Evolutionary conservation across 2,888 invertebrate genomes (phyloP).

Genomic region (Globia sparganii): DNA sequence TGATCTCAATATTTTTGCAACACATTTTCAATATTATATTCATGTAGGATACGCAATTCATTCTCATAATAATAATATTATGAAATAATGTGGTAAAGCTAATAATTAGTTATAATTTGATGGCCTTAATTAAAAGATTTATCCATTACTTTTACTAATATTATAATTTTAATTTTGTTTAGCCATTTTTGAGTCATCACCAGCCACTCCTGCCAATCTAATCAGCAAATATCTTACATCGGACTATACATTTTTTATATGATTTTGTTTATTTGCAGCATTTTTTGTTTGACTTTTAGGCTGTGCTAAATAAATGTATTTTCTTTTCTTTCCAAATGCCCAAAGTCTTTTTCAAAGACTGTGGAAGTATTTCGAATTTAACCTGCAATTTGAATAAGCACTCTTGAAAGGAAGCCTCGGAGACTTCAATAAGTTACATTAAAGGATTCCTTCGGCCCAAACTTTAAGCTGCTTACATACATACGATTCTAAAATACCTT

Average conservation of each 20-base stretch:
- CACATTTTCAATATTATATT: constrained; percentile 34
- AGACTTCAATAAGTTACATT: background rate
- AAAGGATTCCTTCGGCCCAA: background rate
- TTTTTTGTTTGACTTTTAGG: background rate
- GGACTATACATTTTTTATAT: background rate
- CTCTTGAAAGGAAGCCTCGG: background rate
- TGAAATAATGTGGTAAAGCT: background rate
- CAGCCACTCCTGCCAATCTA: background rate
- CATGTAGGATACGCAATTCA: background rate
- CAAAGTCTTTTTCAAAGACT: background rate
- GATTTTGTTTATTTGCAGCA: background rate
- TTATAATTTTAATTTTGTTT: background rate
- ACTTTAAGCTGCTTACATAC: background rate
- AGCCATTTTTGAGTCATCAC: background rate
- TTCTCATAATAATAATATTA: constrained; percentile 11
- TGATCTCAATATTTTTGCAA: constrained; percentile 27
- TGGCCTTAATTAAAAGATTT: background rate
- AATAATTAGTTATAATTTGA: background rate
- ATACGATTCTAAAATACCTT: background rate
- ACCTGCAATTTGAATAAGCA: constrained; percentile 1
- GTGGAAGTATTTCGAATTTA: background rate
- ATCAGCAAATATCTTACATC: background rate
- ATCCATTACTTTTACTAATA: background rate
- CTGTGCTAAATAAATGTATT: background rate
- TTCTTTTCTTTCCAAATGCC: background rate